Evolutionary conservation across 2,113 vertebrate genomes (phyloP).

Genomic region (Sisor rabdophorus): DNA sequence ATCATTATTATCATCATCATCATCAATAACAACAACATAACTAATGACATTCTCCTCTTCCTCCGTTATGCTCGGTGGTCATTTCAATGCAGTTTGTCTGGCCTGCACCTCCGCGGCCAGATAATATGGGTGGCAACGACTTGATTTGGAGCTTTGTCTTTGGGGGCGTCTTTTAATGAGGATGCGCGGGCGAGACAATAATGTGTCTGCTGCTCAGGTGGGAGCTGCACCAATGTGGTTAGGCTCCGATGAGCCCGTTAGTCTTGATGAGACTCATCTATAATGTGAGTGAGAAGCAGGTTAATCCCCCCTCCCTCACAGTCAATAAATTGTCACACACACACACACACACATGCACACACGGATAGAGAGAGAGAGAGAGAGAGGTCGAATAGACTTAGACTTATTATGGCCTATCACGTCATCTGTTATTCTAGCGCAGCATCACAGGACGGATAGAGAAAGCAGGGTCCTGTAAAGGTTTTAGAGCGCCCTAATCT

Average conservation of each 20-base stretch:
- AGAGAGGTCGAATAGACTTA: slow-evolving; percentile 4
- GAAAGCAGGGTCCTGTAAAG: slow-evolving; percentile 25
- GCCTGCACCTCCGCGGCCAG: slow-evolving; percentile 51
- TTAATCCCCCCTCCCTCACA: slow-evolving; percentile 36
- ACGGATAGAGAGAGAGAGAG: too few relatives aligned
- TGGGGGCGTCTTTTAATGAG: slow-evolving; percentile 67
- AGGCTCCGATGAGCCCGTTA: slow-evolving; percentile 67
- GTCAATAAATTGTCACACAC: slow-evolving; percentile 37
- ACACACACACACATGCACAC: background rate
- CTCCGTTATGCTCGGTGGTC: slow-evolving; percentile 58
- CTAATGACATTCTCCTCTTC: slow-evolving; percentile 43
- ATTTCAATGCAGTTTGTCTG: slow-evolving; percentile 49
- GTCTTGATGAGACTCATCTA: slow-evolving; percentile 73
- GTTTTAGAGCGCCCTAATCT: slow-evolving; percentile 38
- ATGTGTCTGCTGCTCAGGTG: slow-evolving; percentile 61
- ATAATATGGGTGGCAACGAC: slow-evolving; percentile 76
- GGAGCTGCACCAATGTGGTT: slow-evolving; percentile 57
- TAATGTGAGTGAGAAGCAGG: slow-evolving; percentile 73
- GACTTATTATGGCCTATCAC: slow-evolving; percentile 29
- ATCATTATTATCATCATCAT: slow-evolving; percentile 9
- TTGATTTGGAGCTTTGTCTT: slow-evolving; percentile 72
- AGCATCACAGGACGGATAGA: slow-evolving; percentile 32
- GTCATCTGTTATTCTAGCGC: slow-evolving; percentile 32
- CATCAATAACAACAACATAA: slow-evolving; percentile 16
- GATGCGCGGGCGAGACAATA: slow-evolving; percentile 68